Evolutionary conservation across 2,113 vertebrate genomes (phyloP).

Genomic region (Grammomys surdaster): DNA sequence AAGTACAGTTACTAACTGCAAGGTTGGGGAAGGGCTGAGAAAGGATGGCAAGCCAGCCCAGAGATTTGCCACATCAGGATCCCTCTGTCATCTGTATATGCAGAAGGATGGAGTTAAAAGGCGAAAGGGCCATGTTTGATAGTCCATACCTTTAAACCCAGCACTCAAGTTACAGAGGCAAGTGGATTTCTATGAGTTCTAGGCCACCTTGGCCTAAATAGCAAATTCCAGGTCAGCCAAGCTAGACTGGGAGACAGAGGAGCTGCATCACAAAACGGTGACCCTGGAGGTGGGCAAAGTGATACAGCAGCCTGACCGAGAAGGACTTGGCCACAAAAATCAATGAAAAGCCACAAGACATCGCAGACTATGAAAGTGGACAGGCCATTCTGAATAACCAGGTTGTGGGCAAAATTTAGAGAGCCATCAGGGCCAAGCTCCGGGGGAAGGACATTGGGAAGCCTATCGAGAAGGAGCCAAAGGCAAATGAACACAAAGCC

Average conservation of each 20-base stretch:
- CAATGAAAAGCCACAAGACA: conserved; percentile 98
- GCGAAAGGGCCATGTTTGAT: background rate
- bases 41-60: background rate
- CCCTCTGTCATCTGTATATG: background rate
- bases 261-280: no score
- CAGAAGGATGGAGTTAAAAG: background rate
- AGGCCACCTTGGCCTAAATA: background rate
- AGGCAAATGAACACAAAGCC: conserved; percentile 97
- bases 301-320: conserved; percentile 86
- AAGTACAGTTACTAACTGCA: background rate
- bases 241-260: conserved; percentile 56
- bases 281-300: no score
- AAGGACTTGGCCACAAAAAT: conserved; percentile 99
- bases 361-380: conserved; percentile 95
- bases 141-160: background rate
- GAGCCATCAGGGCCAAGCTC: conserved; percentile 94
- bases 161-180: background rate
- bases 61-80: background rate
- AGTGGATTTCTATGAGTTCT: background rate
- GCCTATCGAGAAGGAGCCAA: conserved; percentile 91
- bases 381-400: conserved; percentile 98
- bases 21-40: background rate
- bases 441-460: conserved; percentile 94
- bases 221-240: conserved; percentile 85
- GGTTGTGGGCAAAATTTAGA: conserved; percentile 97